Evolutionary conservation across 2,797 vertebrate genomes (phyloP).

Genomic region (Acanthopagrus latus): DNA sequence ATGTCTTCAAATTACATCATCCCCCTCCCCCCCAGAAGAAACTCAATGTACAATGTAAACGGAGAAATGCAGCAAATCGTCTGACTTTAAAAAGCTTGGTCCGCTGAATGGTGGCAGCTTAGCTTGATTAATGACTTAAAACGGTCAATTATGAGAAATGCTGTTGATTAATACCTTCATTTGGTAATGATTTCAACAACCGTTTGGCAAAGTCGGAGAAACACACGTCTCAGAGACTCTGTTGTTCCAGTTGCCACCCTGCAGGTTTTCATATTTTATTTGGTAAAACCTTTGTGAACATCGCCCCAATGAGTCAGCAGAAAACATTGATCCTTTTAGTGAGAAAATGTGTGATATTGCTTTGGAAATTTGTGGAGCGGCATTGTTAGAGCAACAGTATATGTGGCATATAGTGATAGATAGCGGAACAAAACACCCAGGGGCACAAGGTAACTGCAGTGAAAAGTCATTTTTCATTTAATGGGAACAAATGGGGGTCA

Average conservation of each 20-base stretch:
- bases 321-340: constrained; percentile 1
- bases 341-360: constrained; percentile 21
- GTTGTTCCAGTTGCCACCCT: background rate
- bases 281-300: constrained; percentile 2
- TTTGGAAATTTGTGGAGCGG: constrained; percentile 30
- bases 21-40: too few relatives aligned
- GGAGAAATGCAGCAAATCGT: background rate
- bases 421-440: constrained; percentile 47
- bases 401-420: constrained; percentile 57
- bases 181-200: background rate
- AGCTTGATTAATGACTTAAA: constrained; percentile 21
- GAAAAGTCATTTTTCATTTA: constrained; percentile 66
- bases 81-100: background rate
- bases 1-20: background rate
- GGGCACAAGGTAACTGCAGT: constrained; percentile 55
- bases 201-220: background rate
- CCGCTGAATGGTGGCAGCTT: background rate
- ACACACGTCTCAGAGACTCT: background rate
- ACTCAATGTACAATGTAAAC: background rate
- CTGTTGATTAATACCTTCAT: constrained; percentile 2
- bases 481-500: constrained; percentile 69
- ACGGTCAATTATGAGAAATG: constrained; percentile 7
- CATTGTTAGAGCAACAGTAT: constrained; percentile 30
- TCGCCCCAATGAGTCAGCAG: constrained; percentile 50
- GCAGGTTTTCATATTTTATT: constrained; percentile 12